Evolutionary conservation across 2,113 vertebrate genomes (phyloP), one percentile per base, ranked within the genome.

Genomic region (Glaucidium brasilianum): DNA sequence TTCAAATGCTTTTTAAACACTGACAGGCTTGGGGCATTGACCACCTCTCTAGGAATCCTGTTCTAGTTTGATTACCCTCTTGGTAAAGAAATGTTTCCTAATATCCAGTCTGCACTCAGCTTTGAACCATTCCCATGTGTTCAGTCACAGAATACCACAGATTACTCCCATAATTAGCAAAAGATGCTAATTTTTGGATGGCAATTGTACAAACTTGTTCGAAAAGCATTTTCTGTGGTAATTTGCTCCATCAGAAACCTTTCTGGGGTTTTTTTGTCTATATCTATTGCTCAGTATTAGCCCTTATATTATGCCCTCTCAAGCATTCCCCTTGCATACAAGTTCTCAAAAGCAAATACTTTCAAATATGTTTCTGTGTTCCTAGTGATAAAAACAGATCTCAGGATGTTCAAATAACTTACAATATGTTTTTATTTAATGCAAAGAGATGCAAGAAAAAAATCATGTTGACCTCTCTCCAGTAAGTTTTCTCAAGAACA

Each of bases 361-460:
- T 93, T 50, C 23, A 77, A 82, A 88, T 62, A 62, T 1, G 3
- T 69, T 97, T 93, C 50, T 88, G 18, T 18, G 22, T 80, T 90
- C 60, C 55, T 77, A 43, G 32, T 22, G 41, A 84, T 92, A 85
- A 43, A 53, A 92, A 39, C n/a, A 77, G 14, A 69, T 85, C 22
- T 85, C 63, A 80, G 62, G 58, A 56, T 79, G 86, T 92, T 86
- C 56, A 79, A 90, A 84, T 72, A 91, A 58, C 27, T 27, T 82
- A 41, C 14, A 91, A n/a, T 81, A 35, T 94, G 88, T 35, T 95
- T 96, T 82, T 87, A 96, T 94, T 97, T 88, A 88, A 88, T 77
- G 20, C 3, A 22, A 71, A 74, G 10, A 77, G 68, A 77, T 71
- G 30, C 37, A 81, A 71, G 53, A 32, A 68, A 86, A 56, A 79